A percentile compares a stretch with the other conserved stretches of the same genome.
Evolutionary conservation across 2,113 vertebrate species (phyloP).

Genomic region (Coryphaenoides rupestris): DNA sequence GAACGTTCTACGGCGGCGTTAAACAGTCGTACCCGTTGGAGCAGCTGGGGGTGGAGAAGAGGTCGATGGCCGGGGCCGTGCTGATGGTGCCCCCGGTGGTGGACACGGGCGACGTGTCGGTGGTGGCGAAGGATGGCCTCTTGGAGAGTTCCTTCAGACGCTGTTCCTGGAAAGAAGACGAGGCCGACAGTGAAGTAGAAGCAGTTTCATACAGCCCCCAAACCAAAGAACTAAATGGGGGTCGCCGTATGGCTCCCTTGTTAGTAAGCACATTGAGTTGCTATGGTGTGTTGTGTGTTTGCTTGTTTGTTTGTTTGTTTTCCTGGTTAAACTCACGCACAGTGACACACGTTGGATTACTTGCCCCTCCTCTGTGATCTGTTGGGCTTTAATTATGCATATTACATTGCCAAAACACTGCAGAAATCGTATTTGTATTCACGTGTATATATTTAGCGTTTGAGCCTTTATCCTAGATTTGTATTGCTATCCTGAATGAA

Average conservation of each 20-base stretch:
- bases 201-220: neutral
- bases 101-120: conserved; percentile 92
- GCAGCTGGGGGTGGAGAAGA: conserved; percentile 95
- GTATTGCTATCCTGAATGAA: no score
- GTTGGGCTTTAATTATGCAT: no score
- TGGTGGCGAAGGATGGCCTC: conserved; percentile 90
- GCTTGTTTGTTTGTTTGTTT: neutral
- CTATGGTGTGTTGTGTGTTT: no score
- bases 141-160: conserved; percentile 96
- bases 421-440: no score
- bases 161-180: conserved; percentile 78
- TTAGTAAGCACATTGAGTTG: no score
- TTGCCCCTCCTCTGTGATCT: no score
- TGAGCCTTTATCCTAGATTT: no score
- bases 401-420: no score
- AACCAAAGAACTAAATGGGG: neutral
- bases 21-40: conserved; percentile 80
- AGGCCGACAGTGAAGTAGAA: no score
- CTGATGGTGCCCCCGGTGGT: conserved; percentile 87
- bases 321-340: neutral
- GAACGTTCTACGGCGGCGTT: no score
- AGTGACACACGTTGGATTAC: no score
- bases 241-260: neutral
- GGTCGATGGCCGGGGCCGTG: conserved; percentile 90
- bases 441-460: no score